Evolutionary conservation across 2,797 vertebrate genomes (phyloP).

Genomic region (Trematomus bernacchii): DNA sequence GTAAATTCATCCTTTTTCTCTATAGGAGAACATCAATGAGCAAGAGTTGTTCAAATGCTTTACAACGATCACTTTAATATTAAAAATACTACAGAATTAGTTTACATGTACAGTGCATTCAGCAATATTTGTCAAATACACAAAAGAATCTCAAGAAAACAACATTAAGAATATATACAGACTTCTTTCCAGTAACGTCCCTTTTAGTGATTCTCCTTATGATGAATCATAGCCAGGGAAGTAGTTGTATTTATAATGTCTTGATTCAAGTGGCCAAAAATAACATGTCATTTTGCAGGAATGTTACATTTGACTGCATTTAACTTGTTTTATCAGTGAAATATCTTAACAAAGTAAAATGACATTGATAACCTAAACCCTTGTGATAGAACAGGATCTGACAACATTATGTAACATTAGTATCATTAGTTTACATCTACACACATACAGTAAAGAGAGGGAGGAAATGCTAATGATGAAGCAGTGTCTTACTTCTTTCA

Average conservation of each 20-base stretch:
- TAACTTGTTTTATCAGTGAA: not conserved
- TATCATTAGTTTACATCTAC: not conserved
- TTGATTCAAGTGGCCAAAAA: not conserved
- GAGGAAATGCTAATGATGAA: no score
- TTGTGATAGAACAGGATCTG: not conserved
- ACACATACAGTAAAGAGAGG: not conserved
- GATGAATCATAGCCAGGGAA: not conserved
- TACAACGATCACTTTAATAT: not conserved
- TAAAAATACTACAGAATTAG: not conserved
- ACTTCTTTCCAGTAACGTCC: not conserved
- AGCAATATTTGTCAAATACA: not conserved
- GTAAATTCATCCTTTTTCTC: not conserved
- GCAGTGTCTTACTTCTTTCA: not conserved
- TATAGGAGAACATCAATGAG: not conserved
- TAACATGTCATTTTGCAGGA: not conserved
- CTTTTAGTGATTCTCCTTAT: not conserved
- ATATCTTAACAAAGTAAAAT: not conserved
- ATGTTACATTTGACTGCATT: not conserved
- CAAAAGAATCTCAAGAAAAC: not conserved
- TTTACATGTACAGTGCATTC: not conserved
- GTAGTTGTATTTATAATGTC: not conserved
- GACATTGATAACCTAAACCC: not conserved
- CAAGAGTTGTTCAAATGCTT: not conserved
- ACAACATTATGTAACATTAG: not conserved
- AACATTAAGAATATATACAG: not conserved